A percentile compares a stretch with the other conserved stretches of the same genome.
Evolutionary conservation across 2,888 invertebrate species (phyloP).

Genomic region (Drosophila falleni): DNA sequence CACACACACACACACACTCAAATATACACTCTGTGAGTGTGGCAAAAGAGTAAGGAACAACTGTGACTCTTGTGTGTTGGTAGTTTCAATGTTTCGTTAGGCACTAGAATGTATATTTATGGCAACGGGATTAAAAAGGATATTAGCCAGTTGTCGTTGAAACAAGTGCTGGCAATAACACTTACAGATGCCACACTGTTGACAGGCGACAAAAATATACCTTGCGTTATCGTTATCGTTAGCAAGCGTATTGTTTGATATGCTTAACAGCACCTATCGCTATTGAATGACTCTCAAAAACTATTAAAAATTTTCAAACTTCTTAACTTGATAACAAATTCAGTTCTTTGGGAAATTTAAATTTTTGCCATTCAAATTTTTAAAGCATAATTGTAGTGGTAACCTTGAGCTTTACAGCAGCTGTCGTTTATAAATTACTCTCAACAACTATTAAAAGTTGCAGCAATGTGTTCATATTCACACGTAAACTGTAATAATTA

Average conservation of each 20-base stretch:
- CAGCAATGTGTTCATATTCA: too few species aligned
- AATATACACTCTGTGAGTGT: not conserved
- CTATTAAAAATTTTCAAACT: not conserved
- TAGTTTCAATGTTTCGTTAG: slow-evolving; percentile 41
- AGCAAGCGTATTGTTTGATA: not conserved
- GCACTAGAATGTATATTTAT: slow-evolving; percentile 65
- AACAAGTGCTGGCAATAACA: slow-evolving; percentile 45
- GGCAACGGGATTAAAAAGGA: slow-evolving; percentile 65
- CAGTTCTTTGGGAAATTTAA: not conserved
- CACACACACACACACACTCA: not conserved
- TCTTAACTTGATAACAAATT: not conserved
- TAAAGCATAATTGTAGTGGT: too few species aligned
- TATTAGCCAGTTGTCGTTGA: slow-evolving; percentile 63
- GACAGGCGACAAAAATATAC: slow-evolving; percentile 49
- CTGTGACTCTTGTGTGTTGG: slow-evolving; percentile 26
- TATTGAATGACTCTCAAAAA: not conserved
- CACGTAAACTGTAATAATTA: too few species aligned
- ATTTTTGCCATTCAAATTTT: too few species aligned
- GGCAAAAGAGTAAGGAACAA: not conserved
- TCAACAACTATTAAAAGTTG: too few species aligned
- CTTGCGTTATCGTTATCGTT: not conserved
- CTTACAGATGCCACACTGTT: slow-evolving; percentile 37
- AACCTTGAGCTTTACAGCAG: too few species aligned
- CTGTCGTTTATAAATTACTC: too few species aligned
- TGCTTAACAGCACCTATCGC: not conserved